Conservation (phyloP, 1,140 invertebrate species). For the Amyelois transitella region DNA sequence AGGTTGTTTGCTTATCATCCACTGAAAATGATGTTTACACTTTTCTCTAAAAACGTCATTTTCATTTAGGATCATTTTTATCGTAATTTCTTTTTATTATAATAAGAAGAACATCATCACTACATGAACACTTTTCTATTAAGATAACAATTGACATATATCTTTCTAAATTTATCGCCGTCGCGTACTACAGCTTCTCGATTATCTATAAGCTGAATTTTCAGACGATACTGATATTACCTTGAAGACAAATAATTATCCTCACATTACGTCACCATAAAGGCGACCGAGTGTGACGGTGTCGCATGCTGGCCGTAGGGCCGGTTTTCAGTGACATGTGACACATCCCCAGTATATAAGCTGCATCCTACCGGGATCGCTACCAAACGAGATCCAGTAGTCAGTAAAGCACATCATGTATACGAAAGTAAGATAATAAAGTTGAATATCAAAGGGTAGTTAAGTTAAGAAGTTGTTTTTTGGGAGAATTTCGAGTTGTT, state of each 20-base stretch:
- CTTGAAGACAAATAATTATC: constrained; percentile 49
- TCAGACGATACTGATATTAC: constrained; percentile 36
- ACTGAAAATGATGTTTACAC: too few species aligned
- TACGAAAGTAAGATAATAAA: constrained; percentile 51
- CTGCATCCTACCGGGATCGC: constrained; percentile 38
- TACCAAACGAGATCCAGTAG: constrained; percentile 51
- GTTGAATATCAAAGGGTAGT: neutral
- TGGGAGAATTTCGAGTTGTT: too few species aligned
- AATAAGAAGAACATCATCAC: too few species aligned
- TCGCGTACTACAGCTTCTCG: too few species aligned
- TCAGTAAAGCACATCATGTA: constrained; percentile 55
- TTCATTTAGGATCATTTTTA: too few species aligned
- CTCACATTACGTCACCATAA: constrained; percentile 45
- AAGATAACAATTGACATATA: too few species aligned
- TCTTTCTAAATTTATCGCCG: too few species aligned
- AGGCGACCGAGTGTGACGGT: constrained; percentile 47
- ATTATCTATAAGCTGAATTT: constrained; percentile 3
- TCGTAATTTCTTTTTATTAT: too few species aligned
- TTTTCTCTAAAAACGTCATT: too few species aligned
- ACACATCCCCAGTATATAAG: constrained; percentile 60
- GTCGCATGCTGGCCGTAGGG: constrained; percentile 39
- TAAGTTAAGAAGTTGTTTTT: too few species aligned
- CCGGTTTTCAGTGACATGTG: constrained; percentile 53
- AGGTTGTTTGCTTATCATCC: too few species aligned
- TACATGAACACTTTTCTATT: too few species aligned